Evolutionary conservation across 2,797 vertebrate species (phyloP).

Genomic region (Sebastiscus albofasciatus): DNA sequence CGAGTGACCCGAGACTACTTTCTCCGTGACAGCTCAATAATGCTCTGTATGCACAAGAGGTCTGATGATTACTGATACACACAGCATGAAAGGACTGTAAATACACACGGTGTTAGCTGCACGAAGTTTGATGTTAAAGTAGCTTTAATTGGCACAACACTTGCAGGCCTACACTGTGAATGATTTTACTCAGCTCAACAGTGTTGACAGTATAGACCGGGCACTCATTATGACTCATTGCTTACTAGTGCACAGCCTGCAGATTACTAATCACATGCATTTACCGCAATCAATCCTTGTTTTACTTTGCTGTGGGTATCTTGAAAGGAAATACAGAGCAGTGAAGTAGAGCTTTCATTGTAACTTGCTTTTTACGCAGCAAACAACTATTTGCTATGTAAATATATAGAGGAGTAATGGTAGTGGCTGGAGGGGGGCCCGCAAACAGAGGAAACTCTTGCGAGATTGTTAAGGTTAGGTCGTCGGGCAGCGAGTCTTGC

Average conservation of each 20-base stretch:
- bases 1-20: conserved; percentile 5
- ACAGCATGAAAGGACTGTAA: neutral
- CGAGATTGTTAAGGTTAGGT: too few relatives aligned
- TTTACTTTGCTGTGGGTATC: conserved; percentile 1
- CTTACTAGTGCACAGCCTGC: conserved; percentile 2
- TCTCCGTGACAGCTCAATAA: conserved; percentile 15
- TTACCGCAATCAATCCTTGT: neutral
- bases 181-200: conserved; percentile 23
- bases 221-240: conserved; percentile 14
- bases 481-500: too few relatives aligned
- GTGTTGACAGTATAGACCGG: conserved; percentile 23
- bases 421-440: too few relatives aligned
- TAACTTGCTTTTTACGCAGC: neutral
- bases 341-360: neutral
- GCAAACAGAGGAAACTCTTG: too few relatives aligned
- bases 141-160: conserved; percentile 29
- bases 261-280: conserved; percentile 26
- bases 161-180: neutral
- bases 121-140: conserved; percentile 15
- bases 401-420: too few relatives aligned
- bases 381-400: too few relatives aligned
- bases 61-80: conserved; percentile 16
- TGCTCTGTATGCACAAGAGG: neutral
- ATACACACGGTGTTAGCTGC: conserved; percentile 13
- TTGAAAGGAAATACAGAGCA: neutral